Evolutionary conservation across 2,113 vertebrate species (phyloP).

Genomic region (Pteruthius melanotis): DNA sequence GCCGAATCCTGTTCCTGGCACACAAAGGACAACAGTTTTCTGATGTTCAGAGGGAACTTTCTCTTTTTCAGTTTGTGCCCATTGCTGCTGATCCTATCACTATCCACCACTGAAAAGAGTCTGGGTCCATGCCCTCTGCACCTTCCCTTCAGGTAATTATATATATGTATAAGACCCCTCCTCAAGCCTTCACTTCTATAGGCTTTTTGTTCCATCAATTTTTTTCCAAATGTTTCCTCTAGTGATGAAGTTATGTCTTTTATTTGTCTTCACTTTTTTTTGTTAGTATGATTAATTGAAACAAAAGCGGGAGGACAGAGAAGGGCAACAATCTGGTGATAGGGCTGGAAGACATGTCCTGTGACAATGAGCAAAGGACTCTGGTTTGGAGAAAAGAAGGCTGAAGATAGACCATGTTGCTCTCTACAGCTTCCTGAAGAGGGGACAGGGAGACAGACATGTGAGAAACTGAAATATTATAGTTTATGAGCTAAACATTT

Average conservation of each 20-base stretch:
- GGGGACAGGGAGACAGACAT: not conserved
- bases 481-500: too few species aligned
- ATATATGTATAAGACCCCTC: not conserved
- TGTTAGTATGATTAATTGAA: not conserved
- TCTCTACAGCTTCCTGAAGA: not conserved
- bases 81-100: not conserved
- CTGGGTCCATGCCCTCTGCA: not conserved
- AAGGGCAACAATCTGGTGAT: not conserved
- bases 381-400: not conserved
- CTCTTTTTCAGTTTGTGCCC: not conserved
- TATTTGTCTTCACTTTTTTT: not conserved
- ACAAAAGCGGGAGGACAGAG: not conserved
- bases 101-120: not conserved
- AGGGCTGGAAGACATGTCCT: not conserved
- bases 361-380: not conserved
- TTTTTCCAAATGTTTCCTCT: not conserved
- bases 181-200: not conserved
- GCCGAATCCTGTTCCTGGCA: not conserved
- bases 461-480: too few species aligned
- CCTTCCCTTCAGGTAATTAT: not conserved
- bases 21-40: not conserved
- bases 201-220: too few species aligned
- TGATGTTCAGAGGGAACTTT: not conserved
- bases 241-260: not conserved
- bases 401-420: not conserved